phyloP scores from a whole-genome alignment of 2,797 vertebrate genomes.

The Phrynocephalus vlangalii region DNA sequence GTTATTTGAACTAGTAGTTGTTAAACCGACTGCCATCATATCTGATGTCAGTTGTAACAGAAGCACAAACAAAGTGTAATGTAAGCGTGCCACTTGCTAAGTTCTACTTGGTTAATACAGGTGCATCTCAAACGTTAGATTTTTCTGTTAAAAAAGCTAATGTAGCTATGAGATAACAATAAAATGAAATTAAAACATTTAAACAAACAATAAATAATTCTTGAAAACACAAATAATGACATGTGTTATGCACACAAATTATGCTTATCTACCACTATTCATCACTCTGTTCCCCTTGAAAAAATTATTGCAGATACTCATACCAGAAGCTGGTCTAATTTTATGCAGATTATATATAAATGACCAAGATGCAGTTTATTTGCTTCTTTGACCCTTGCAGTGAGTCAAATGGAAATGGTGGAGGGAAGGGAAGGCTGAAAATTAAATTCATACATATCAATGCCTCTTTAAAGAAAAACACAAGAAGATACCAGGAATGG shows the following conservation, averaged over 20 bases:
- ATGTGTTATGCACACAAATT: background rate
- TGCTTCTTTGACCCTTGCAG: too few relatives aligned
- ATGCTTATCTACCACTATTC: too few relatives aligned
- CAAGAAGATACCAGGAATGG: too few relatives aligned
- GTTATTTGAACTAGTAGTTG: conserved; percentile 9
- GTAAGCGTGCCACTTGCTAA: background rate
- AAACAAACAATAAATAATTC: background rate
- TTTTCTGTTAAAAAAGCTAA: background rate
- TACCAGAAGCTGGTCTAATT: too few relatives aligned
- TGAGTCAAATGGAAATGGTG: too few relatives aligned
- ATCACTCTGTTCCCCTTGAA: too few relatives aligned
- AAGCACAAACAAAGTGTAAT: conserved; percentile 11
- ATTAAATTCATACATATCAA: too few relatives aligned
- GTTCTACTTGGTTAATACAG: background rate
- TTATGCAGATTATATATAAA: too few relatives aligned
- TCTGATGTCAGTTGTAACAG: conserved; percentile 19
- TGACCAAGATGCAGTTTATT: too few relatives aligned
- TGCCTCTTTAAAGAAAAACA: too few relatives aligned
- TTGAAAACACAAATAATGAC: background rate
- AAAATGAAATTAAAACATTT: background rate
- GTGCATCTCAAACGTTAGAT: background rate
- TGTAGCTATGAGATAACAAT: background rate
- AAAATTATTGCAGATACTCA: too few relatives aligned
- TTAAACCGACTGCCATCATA: conserved; percentile 17
- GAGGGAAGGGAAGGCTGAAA: too few relatives aligned